Percentiles rank a stretch among this genome's conserved stretches.
phyloP scores from a whole-genome alignment of 2,797 vertebrate species.

The Iguana delicatissima region DNA sequence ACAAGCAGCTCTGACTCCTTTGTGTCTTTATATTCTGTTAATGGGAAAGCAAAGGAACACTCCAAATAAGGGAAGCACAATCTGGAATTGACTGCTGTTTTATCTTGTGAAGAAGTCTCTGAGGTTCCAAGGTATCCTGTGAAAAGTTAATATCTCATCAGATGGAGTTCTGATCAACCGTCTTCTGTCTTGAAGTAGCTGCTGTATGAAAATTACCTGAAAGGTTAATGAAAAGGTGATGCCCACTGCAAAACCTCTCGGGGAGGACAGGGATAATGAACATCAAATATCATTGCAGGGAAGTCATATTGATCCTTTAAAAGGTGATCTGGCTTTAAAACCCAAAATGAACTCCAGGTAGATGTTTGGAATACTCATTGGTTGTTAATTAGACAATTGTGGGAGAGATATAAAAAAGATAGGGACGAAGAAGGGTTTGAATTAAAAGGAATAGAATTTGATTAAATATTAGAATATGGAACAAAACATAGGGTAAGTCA shows the following conservation, averaged over 20 bases:
- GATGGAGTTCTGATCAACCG: constrained; percentile 1
- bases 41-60: constrained; percentile 32
- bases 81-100: constrained; percentile 43
- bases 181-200: constrained; percentile 26
- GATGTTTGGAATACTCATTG: too few species aligned
- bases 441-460: too few species aligned
- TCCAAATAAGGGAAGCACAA: background rate
- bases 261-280: background rate
- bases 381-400: too few species aligned
- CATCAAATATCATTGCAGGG: background rate
- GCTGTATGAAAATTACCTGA: background rate
- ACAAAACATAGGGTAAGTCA: too few species aligned
- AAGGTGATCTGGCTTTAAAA: background rate
- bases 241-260: background rate
- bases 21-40: constrained; percentile 52
- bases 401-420: too few species aligned
- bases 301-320: background rate
- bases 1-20: constrained; percentile 52
- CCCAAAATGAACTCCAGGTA: too few species aligned
- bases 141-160: constrained; percentile 14
- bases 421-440: too few species aligned
- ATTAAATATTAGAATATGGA: too few species aligned
- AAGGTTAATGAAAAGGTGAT: constrained; percentile 8
- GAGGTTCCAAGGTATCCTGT: background rate
- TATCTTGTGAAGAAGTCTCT: constrained; percentile 15